Evolutionary conservation across 2,888 invertebrate genomes (phyloP).

Genomic region (Macrophya annulata): DNA sequence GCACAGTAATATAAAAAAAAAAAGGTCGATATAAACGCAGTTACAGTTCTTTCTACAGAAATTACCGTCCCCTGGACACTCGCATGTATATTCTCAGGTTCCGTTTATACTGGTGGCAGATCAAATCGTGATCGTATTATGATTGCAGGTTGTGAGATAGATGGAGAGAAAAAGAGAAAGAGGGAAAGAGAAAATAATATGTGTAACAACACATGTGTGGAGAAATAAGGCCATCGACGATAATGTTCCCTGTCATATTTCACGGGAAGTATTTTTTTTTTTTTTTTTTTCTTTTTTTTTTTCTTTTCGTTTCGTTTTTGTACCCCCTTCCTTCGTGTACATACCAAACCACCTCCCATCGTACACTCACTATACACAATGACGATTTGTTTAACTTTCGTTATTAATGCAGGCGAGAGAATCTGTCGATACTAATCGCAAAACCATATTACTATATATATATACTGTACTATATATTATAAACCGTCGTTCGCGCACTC

Average conservation of each 20-base stretch:
- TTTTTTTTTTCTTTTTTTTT: not conserved
- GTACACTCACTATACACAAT: not conserved
- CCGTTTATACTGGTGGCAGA: constrained; percentile 13
- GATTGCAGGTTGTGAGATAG: constrained; percentile 41
- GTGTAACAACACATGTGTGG: not conserved
- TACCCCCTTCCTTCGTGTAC: not conserved
- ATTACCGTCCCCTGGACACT: constrained; percentile 25
- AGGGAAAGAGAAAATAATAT: not conserved
- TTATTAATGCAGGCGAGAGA: constrained; percentile 44
- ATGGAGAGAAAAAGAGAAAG: not conserved
- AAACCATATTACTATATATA: not conserved
- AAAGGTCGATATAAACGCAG: constrained; percentile 32
- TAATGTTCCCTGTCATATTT: constrained; percentile 41
- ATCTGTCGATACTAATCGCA: constrained; percentile 45
- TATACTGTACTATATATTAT: not conserved
- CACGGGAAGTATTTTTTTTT: constrained; percentile 15
- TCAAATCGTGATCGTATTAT: constrained; percentile 51
- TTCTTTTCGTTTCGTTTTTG: not conserved
- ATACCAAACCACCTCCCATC: not conserved
- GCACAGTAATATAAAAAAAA: not conserved
- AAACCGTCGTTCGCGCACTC: not conserved
- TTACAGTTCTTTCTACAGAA: not conserved
- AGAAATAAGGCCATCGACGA: constrained; percentile 38
- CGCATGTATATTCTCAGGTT: no score
- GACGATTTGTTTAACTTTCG: constrained; percentile 49